Base-by-base conservation (phyloP, 2,888 invertebrate genomes). In the Metalampra italica region DNA sequence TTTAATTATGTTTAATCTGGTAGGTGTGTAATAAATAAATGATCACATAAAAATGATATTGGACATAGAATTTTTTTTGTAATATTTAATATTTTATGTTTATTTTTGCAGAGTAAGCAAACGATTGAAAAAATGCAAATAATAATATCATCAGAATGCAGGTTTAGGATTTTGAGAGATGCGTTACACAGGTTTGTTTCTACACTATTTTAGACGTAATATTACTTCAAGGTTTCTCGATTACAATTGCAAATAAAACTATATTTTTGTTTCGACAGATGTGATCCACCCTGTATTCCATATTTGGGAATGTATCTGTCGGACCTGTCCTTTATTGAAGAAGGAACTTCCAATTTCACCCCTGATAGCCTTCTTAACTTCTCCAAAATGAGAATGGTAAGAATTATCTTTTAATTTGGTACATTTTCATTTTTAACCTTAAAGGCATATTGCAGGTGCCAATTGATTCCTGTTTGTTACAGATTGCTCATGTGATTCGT, bases 351-450 rank as follows among this genome's bases (percentile, higher is more conserved):
- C 0, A 97, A 96, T 75, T 95, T 95, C 75, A 96, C 97, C 0
- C 95, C 96, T 2, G 96, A 97, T 56, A 94, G 95, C 47, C 91
- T 97, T 12, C 91, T 97, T 41, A 97, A 97, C 75, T 97, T 97
- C 82, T 96, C 97, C 7, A 97, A 97, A 84, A 97, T 97, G 97
- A 91, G 97, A 87, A 97, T 97, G 97, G 97, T 96, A 82, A 73
- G 80, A 22, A 22, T 22, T 22, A 22, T 38, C 39, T 42, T 29
- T 8, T 34, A 32, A 5, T 49, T 56, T 56, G 56, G 55, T 40
- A 39, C 39, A n/a, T 43, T 4, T 11, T 5, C 7, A 11, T 34
- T 34, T 34, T 34, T 34, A 22, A 3, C 22, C 2, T 22, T 22
- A 22, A 3, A n/a, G n/a, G n/a, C n/a, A n/a, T n/a, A n/a, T n/a